A percentile compares a stretch with the other conserved stretches of the same genome.
Evolutionary conservation across 2,113 vertebrate genomes (phyloP).

Genomic region (Casuarius casuarius): DNA sequence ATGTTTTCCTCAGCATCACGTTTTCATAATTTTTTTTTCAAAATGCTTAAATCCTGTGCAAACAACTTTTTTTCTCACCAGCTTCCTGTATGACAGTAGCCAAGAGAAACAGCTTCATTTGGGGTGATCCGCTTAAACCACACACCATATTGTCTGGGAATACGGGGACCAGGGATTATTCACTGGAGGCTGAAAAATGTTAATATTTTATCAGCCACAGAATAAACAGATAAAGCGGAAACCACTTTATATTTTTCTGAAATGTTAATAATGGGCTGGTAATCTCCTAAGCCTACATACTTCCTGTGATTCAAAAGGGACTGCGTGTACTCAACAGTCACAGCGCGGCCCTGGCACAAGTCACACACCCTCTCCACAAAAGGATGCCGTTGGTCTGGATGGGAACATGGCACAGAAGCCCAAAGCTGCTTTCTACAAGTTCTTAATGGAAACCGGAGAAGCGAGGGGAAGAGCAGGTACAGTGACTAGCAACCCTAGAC

Average conservation of each 20-base stretch:
- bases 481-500: not conserved
- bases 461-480: not conserved
- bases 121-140: slow-evolving; percentile 41
- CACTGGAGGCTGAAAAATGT: slow-evolving; percentile 64
- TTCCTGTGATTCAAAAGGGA: slow-evolving; percentile 76
- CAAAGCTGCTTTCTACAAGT: not conserved
- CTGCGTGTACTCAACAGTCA: slow-evolving; percentile 29
- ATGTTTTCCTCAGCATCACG: slow-evolving; percentile 64
- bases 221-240: slow-evolving; percentile 80
- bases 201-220: slow-evolving; percentile 73
- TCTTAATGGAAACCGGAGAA: not conserved
- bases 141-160: slow-evolving; percentile 64
- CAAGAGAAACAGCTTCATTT: slow-evolving; percentile 73
- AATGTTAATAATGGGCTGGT: slow-evolving; percentile 77
- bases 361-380: slow-evolving; percentile 32
- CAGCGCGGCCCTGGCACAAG: not conserved
- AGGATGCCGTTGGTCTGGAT: not conserved
- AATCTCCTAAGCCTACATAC: slow-evolving; percentile 74
- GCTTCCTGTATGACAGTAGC: slow-evolving; percentile 76
- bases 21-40: slow-evolving; percentile 53
- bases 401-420: not conserved
- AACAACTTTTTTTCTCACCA: slow-evolving; percentile 73
- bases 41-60: slow-evolving; percentile 77
- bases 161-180: slow-evolving; percentile 59
- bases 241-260: slow-evolving; percentile 69